These are phyloP conservation scores for Therioaphis trifolii DNA, from an alignment of 2,888 invertebrate genomes.

Conservation along the genomic window DNA sequence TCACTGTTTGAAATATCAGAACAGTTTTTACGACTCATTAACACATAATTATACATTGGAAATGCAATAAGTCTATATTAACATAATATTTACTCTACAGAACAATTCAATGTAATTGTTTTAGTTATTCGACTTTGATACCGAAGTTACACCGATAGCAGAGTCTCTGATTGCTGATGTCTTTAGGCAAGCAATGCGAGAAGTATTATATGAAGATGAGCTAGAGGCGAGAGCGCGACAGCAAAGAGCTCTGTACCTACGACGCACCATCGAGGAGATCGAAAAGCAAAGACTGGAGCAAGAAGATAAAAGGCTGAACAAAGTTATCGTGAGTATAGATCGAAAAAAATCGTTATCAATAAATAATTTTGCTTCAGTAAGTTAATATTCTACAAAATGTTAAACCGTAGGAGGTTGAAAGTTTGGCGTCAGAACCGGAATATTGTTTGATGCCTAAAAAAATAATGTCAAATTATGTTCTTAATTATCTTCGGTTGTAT, in stretches of 20 bases:
- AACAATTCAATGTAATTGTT: neutral
- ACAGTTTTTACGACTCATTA: no score
- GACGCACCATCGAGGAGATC: slow-evolving; percentile 84
- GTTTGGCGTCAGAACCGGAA: no score
- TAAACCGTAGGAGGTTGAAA: neutral
- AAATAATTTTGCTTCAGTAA: neutral
- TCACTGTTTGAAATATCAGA: no score
- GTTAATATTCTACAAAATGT: neutral
- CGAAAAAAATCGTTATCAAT: neutral
- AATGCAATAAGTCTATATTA: no score
- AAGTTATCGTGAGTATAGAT: slow-evolving; percentile 44
- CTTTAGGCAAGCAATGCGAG: slow-evolving; percentile 87
- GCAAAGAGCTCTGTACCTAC: slow-evolving; percentile 78
- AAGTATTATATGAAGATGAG: slow-evolving; percentile 94
- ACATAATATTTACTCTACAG: no score
- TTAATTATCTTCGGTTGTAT: neutral
- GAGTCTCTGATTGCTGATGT: slow-evolving; percentile 91
- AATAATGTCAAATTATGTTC: no score
- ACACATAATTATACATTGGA: no score
- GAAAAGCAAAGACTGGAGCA: slow-evolving; percentile 85
- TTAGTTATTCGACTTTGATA: slow-evolving; percentile 88
- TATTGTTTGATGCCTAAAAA: neutral
- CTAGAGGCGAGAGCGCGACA: slow-evolving; percentile 83
- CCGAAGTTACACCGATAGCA: slow-evolving; percentile 89
- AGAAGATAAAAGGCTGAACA: slow-evolving; percentile 75